Evolutionary conservation across 2,797 vertebrate species (phyloP), one percentile per base, ranked within the genome.

Genomic region (Sphenopsis melanotis): DNA sequence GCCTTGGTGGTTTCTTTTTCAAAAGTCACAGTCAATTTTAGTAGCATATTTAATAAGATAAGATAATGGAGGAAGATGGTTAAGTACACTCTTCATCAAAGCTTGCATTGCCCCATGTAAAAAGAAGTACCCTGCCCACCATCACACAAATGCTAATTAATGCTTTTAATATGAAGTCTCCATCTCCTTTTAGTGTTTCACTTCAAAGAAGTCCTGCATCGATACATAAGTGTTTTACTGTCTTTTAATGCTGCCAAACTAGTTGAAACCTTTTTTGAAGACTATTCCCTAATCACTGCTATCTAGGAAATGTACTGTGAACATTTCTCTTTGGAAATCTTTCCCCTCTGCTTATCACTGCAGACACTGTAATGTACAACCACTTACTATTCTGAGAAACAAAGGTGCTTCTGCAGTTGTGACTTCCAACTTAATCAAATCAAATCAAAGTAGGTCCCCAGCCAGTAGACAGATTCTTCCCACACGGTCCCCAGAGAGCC

Each of bases 1-100:
- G 63, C 13, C 26, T 95, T 56, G 83, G 27, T 82, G 68, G 72
- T 65, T 79, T 90, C 26, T 83, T 93, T 61, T 87, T 77, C 69
- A 92, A 92, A 96, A 90, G 59, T 46, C 72, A 80, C 68, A 79
- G 65, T 36, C 52, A 94, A 83, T 90, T 94, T 95, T 76, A 93
- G 44, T 50, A 76, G 83, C n/a, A 68, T 79, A 59, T 65, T 92
- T 66, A 91, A 52, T 87, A 69, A 95, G 55, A 76, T 83, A 49
- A 95, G 70, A 93, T 90, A 91, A 94, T 83, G 81, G 65, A 93
- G 49, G 69, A 70, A 85, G 76, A 85, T 13, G 68, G 55, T 82
- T 90, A 94, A 97, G 64, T 59, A 85, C 72, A 36, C 30, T 15
- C 29, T 86, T 77, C 36, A 86, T 81, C 46, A 95, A 95, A 96